phyloP scores from a whole-genome alignment of 2,113 vertebrate species.

The Paraplagusia blochii region DNA sequence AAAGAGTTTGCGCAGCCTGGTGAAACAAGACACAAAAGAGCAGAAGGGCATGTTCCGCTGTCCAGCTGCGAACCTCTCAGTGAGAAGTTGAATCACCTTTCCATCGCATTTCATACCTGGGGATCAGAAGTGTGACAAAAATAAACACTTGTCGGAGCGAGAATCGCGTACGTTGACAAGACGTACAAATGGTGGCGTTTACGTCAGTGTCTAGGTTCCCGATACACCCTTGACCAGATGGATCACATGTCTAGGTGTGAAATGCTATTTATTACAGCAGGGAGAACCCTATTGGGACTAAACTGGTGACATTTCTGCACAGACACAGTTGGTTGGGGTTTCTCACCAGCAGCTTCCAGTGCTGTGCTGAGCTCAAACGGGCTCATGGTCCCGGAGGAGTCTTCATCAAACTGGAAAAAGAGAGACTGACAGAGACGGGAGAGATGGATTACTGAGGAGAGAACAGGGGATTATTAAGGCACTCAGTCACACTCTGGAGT shows the following conservation, averaged over 20 bases:
- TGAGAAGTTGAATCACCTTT: slow-evolving; percentile 64
- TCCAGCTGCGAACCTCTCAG: slow-evolving; percentile 71
- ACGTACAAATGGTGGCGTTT: too few relatives aligned
- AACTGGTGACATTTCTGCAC: too few relatives aligned
- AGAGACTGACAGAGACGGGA: slow-evolving; percentile 58
- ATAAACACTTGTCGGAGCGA: slow-evolving; percentile 3
- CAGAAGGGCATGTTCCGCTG: slow-evolving; percentile 68
- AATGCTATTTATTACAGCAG: too few relatives aligned
- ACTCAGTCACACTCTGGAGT: too few relatives aligned
- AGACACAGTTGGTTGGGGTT: too few relatives aligned
- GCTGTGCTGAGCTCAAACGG: slow-evolving; percentile 73
- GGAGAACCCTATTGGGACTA: too few relatives aligned
- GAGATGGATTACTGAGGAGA: background rate
- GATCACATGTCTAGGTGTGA: too few relatives aligned
- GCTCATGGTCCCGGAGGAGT: slow-evolving; percentile 77
- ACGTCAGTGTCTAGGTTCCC: too few relatives aligned
- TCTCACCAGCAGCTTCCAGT: slow-evolving; percentile 70
- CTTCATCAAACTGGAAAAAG: slow-evolving; percentile 73
- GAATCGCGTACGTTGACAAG: too few relatives aligned
- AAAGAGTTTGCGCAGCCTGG: slow-evolving; percentile 72
- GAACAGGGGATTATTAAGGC: background rate
- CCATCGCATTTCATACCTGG: slow-evolving; percentile 72
- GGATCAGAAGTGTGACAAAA: slow-evolving; percentile 3
- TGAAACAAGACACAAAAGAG: slow-evolving; percentile 70
- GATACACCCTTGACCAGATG: too few relatives aligned